A percentile compares a stretch with the other conserved stretches of the same genome.
Evolutionary conservation across 2,797 vertebrate species (phyloP).

Genomic region (Trematomus bernacchii): DNA sequence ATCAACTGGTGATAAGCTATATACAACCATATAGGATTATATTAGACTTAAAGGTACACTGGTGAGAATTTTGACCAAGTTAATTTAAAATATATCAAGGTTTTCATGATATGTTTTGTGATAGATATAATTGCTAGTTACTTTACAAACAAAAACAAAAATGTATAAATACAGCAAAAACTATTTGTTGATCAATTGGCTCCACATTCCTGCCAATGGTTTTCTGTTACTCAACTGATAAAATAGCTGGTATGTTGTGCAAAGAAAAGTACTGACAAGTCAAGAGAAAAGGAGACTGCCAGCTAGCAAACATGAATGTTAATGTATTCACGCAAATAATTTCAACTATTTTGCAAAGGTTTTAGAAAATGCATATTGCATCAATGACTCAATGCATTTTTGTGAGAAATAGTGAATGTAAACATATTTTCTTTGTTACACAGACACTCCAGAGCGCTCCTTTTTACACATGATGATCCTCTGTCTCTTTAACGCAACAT

Average conservation of each 20-base stretch:
- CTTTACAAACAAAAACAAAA: no score
- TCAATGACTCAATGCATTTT: no score
- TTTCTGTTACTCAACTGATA: neutral
- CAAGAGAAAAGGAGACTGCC: neutral
- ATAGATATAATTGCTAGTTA: no score
- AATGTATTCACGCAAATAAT: neutral
- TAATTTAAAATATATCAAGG: no score
- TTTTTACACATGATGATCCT: neutral
- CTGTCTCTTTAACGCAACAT: no score
- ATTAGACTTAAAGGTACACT: neutral
- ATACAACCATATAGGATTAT: neutral
- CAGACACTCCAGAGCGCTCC: no score
- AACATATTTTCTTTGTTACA: neutral
- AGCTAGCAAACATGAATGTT: neutral
- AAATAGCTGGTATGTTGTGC: neutral
- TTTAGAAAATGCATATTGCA: neutral
- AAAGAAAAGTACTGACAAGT: neutral
- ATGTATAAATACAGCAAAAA: no score
- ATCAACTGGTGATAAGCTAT: neutral
- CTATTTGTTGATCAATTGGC: no score
- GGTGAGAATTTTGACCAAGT: neutral
- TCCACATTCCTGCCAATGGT: neutral
- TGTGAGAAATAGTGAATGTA: neutral
- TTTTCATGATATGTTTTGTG: no score
- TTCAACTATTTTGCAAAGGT: neutral